These are phyloP conservation scores for Acanthopagrus latus DNA, from an alignment of 2,797 vertebrate species.

Conservation along the genomic window DNA sequence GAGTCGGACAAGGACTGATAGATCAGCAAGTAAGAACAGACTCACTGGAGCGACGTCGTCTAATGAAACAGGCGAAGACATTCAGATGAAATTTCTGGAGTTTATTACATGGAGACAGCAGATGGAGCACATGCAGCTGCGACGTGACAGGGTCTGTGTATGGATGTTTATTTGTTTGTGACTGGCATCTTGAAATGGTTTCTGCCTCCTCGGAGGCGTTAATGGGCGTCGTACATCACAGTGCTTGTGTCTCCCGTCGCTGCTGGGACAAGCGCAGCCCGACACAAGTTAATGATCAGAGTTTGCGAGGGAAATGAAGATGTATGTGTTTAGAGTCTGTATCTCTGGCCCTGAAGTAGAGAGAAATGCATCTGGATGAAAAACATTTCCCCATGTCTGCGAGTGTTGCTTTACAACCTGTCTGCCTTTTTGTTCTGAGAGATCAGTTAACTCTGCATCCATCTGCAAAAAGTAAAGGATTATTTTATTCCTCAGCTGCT, in stretches of 20 bases:
- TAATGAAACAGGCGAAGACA: conserved; percentile 47
- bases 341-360: conserved; percentile 37
- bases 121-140: conserved; percentile 48
- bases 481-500: background rate
- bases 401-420: conserved; percentile 31
- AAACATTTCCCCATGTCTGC: conserved; percentile 42
- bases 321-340: conserved; percentile 58
- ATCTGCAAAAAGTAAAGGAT: conserved; percentile 11
- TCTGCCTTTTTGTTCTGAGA: conserved; percentile 41
- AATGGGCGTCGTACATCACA: conserved; percentile 82
- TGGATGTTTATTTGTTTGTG: conserved; percentile 64
- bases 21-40: conserved; percentile 51
- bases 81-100: conserved; percentile 51
- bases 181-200: conserved; percentile 68
- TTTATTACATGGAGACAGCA: conserved; percentile 43
- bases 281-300: conserved; percentile 77
- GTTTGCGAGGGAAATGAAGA: conserved; percentile 83
- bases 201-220: conserved; percentile 66
- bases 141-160: conserved; percentile 39
- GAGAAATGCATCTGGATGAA: conserved; percentile 56
- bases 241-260: conserved; percentile 55
- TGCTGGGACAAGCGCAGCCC: conserved; percentile 61
- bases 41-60: conserved; percentile 22
- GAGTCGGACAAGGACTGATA: conserved; percentile 36
- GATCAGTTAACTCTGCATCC: conserved; percentile 43